Percentiles rank a stretch among this genome's conserved stretches.
Conservation (phyloP, 2,888 invertebrate genomes). For the Anarsia innoxiella region DNA sequence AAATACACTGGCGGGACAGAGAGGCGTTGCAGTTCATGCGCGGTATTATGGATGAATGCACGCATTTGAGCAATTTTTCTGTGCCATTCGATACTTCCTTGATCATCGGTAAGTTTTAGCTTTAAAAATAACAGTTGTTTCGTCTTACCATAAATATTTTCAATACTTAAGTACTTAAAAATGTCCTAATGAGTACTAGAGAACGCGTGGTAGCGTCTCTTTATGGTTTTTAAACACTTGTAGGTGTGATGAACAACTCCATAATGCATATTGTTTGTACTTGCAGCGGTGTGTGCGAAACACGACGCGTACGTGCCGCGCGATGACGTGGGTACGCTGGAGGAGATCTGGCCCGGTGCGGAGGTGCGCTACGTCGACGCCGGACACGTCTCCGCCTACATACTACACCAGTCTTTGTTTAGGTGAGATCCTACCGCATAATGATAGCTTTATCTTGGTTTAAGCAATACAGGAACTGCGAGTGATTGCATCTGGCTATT, state of each 20-base stretch:
- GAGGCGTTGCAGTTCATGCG: conserved; percentile 95
- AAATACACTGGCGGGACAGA: conserved; percentile 82
- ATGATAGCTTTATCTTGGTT: too few species aligned
- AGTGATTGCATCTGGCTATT: too few species aligned
- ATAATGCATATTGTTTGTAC: too few species aligned
- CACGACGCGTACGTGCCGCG: conserved; percentile 94
- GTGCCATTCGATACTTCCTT: conserved; percentile 90
- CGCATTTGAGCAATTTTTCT: conserved; percentile 95
- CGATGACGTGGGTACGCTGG: conserved; percentile 85
- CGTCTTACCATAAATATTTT: background rate
- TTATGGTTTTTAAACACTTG: background rate
- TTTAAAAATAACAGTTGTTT: background rate
- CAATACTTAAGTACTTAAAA: background rate
- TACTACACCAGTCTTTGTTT: conserved; percentile 90
- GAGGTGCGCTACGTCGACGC: conserved; percentile 91
- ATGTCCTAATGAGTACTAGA: background rate
- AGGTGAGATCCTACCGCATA: conserved; percentile 73
- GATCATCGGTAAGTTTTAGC: conserved; percentile 77
- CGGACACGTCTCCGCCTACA: conserved; percentile 92
- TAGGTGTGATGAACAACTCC: too few species aligned
- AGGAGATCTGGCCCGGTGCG: conserved; percentile 94
- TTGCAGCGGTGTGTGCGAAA: conserved; percentile 86
- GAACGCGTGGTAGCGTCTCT: background rate
- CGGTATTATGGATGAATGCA: conserved; percentile 99
- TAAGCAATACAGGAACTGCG: too few species aligned